phyloP scores from a whole-genome alignment of 1,140 invertebrate species.

The Drosophila bipectinata region DNA sequence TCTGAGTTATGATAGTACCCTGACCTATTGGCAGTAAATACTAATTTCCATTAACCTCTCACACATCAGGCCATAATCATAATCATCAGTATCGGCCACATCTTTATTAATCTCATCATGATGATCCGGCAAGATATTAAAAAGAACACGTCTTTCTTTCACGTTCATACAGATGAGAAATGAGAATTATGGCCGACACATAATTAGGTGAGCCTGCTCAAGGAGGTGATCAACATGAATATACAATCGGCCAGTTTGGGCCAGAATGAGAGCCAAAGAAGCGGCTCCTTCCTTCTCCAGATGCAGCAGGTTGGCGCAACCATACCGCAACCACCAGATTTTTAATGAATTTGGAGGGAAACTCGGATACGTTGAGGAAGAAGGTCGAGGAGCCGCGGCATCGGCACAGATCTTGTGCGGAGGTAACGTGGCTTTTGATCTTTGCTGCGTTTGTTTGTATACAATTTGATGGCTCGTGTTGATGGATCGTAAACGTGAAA shows the following conservation, averaged over 20 bases:
- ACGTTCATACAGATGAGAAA: constrained; percentile 33
- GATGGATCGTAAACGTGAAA: constrained; percentile 83
- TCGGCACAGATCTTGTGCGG: constrained; percentile 31
- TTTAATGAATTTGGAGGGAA: constrained; percentile 59
- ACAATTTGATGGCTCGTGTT: constrained; percentile 83
- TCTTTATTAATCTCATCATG: constrained; percentile 28
- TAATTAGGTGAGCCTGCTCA: constrained; percentile 58
- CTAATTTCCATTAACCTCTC: constrained; percentile 6
- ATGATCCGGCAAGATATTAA: constrained; percentile 6
- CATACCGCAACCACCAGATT: constrained; percentile 50
- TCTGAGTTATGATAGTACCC: background rate
- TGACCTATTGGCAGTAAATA: constrained; percentile 2
- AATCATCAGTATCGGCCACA: background rate
- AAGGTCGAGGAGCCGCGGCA: constrained; percentile 18
- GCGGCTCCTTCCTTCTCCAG: constrained; percentile 4
- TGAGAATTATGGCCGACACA: constrained; percentile 37
- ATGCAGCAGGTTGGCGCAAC: constrained; percentile 36
- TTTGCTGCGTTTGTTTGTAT: constrained; percentile 83
- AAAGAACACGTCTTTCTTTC: background rate
- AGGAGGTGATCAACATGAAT: constrained; percentile 19
- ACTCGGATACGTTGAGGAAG: background rate
- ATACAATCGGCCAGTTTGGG: constrained; percentile 7
- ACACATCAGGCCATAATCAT: constrained; percentile 3
- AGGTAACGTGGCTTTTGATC: constrained; percentile 78
- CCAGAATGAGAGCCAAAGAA: constrained; percentile 6